Evolutionary conservation across 2,113 vertebrate genomes (phyloP).

Genomic region (Buteo buteo): DNA sequence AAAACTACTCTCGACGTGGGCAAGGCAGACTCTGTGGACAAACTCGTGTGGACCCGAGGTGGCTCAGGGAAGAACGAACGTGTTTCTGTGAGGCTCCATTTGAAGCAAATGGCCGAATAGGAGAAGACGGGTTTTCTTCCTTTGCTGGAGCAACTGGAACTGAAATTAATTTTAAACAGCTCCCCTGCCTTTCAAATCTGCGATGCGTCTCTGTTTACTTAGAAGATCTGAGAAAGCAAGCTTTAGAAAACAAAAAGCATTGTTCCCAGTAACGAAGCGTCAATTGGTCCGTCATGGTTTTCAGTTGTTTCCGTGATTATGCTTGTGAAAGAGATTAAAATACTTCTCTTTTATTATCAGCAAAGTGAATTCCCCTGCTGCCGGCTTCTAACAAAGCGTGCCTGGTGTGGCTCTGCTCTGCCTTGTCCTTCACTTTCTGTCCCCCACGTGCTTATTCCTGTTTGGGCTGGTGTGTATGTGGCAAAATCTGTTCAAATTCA

Average conservation of each 20-base stretch:
- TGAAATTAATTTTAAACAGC: slow-evolving; percentile 46
- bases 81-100: background rate
- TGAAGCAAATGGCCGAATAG: background rate
- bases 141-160: background rate
- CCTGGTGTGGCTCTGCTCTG: background rate
- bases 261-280: slow-evolving; percentile 23
- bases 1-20: background rate
- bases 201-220: background rate
- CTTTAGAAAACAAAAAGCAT: slow-evolving; percentile 45
- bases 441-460: background rate
- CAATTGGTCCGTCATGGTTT: slow-evolving; percentile 43
- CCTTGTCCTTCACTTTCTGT: background rate
- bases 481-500: background rate
- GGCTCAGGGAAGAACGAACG: accelerated
- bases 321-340: slow-evolving; percentile 59
- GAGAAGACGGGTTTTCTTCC: background rate
- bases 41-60: background rate
- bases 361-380: slow-evolving; percentile 11
- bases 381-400: background rate
- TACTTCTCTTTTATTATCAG: slow-evolving; percentile 51
- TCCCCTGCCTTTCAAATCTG: slow-evolving; percentile 7
- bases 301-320: slow-evolving; percentile 19
- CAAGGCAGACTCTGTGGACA: background rate
- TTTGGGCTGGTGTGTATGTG: background rate
- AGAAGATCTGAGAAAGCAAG: slow-evolving; percentile 24